phyloP scores from a whole-genome alignment of 1,140 invertebrate species.

The Chironomus tepperi region DNA sequence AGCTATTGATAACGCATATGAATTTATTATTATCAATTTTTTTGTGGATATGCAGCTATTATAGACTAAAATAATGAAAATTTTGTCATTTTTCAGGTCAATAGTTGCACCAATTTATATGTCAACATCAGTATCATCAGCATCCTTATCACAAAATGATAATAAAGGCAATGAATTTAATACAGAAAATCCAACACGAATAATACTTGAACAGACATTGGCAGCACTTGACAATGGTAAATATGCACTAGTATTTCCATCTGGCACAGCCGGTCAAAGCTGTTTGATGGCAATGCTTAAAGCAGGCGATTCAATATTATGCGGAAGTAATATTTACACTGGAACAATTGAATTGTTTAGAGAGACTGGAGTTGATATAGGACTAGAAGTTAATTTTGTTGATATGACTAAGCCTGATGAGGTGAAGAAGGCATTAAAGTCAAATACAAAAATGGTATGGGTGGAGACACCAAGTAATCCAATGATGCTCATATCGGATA shows the following conservation, averaged over 20 bases:
- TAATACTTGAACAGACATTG: constrained; percentile 59
- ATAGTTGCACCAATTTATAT: constrained; percentile 27
- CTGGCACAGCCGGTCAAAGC: constrained; percentile 61
- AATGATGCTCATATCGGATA: constrained; percentile 65
- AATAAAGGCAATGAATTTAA: not conserved
- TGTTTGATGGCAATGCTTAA: constrained; percentile 53
- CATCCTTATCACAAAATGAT: not conserved
- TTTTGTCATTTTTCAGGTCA: constrained; percentile 12
- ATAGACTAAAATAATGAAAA: not conserved
- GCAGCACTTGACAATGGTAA: constrained; percentile 66
- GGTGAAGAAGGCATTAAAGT: constrained; percentile 52
- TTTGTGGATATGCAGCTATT: too few relatives aligned
- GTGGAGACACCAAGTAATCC: constrained; percentile 81
- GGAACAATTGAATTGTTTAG: constrained; percentile 50
- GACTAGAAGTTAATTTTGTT: constrained; percentile 59
- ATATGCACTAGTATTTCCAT: constrained; percentile 56
- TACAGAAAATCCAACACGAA: constrained; percentile 68
- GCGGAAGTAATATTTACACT: constrained; percentile 72
- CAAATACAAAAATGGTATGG: constrained; percentile 71
- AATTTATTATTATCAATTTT: not conserved
- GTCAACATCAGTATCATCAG: constrained; percentile 25
- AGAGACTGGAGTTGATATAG: constrained; percentile 45
- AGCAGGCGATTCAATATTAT: constrained; percentile 64
- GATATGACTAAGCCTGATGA: constrained; percentile 55
- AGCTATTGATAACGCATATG: not conserved